phyloP scores from a whole-genome alignment of 2,797 vertebrate genomes.

The Picus viridis region DNA sequence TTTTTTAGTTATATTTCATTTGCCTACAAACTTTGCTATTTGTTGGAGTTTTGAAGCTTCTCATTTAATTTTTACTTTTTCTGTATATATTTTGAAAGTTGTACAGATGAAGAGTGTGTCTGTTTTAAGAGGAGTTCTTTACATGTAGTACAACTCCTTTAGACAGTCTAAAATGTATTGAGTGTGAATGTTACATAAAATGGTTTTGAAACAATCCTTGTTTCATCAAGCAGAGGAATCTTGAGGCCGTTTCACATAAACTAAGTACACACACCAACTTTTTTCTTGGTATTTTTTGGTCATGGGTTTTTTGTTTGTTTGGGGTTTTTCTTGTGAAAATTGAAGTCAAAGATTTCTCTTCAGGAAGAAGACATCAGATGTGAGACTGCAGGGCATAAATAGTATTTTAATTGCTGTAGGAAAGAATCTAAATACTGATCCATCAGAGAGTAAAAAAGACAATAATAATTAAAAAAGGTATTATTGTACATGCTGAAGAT shows the following conservation, averaged over 20 bases:
- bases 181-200: not conserved
- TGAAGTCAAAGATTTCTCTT: not conserved
- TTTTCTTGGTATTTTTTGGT: not conserved
- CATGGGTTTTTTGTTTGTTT: too few relatives aligned
- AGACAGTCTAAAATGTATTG: not conserved
- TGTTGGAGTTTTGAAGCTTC: not conserved
- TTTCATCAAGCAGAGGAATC: not conserved
- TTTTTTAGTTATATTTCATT: not conserved
- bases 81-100: not conserved
- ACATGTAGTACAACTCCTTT: not conserved
- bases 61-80: not conserved
- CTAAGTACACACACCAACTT: not conserved
- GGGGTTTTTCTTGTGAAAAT: not conserved
- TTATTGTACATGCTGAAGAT: not conserved
- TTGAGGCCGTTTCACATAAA: not conserved
- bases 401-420: not conserved
- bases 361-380: not conserved
- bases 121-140: not conserved
- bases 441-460: not conserved
- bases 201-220: not conserved
- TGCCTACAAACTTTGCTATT: accelerated
- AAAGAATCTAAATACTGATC: not conserved
- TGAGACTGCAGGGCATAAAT: not conserved
- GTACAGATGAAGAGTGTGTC: not conserved
- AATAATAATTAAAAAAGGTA: too few relatives aligned